phyloP scores from a whole-genome alignment of 2,113 vertebrate genomes.

The Antechinus stuartii region DNA sequence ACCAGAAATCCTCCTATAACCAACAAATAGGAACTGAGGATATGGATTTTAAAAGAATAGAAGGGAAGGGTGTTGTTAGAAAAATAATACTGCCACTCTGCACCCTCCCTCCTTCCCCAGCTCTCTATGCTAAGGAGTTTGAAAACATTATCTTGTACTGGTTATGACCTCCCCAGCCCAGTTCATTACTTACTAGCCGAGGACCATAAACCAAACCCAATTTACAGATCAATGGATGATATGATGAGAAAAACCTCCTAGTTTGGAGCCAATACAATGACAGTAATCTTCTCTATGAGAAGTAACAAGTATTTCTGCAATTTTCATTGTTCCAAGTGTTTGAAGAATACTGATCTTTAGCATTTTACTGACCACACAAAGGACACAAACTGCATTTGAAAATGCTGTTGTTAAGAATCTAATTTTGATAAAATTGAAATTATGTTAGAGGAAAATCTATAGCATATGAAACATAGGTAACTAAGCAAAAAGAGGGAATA shows the following conservation, averaged over 20 bases:
- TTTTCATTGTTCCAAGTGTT: not conserved
- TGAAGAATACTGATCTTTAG: not conserved
- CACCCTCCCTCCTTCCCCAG: not conserved
- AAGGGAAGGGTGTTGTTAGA: not conserved
- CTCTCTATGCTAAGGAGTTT: not conserved
- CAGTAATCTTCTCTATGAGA: not conserved
- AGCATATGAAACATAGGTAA: not conserved
- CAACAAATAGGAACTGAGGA: not conserved
- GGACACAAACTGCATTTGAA: not conserved
- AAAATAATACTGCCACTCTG: not conserved
- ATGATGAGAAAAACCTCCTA: conserved; percentile 23
- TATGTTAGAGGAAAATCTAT: not conserved
- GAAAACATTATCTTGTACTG: conserved; percentile 25
- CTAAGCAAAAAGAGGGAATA: not conserved
- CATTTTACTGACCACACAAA: not conserved
- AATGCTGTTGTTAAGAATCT: not conserved
- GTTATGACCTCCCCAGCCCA: not conserved
- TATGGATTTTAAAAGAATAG: not conserved
- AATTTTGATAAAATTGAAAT: not conserved
- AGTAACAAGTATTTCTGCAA: not conserved
- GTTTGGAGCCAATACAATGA: conserved; percentile 10
- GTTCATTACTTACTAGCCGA: conserved; percentile 54
- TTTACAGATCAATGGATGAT: not conserved
- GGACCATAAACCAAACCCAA: conserved; percentile 38
- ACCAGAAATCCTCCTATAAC: not conserved